Percentiles rank a stretch among this genome's conserved stretches.
These are phyloP conservation scores for Portevinia maculata DNA, from an alignment of 2,888 invertebrate species.

Conservation along the genomic window DNA sequence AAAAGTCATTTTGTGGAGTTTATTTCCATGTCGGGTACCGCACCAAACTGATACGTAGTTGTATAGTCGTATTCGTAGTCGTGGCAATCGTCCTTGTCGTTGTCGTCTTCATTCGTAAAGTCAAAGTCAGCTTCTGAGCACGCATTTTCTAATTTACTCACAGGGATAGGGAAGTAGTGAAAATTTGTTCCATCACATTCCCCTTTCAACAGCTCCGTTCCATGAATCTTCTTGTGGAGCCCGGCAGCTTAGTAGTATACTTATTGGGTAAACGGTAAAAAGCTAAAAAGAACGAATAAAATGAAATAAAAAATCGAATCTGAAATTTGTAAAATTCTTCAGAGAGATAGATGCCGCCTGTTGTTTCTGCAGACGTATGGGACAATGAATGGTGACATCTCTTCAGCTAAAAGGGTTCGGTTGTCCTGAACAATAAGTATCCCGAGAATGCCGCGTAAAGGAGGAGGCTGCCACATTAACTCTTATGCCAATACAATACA, in stretches of 20 bases:
- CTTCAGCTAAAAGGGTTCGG: conserved; percentile 42
- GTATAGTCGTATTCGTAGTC: conserved; percentile 10
- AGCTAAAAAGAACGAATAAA: conserved; percentile 43
- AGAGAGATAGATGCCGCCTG: conserved; percentile 45
- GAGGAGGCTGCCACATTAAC: conserved; percentile 30
- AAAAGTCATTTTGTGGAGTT: conserved; percentile 73
- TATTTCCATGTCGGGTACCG: conserved; percentile 59
- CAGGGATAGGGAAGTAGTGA: conserved; percentile 44
- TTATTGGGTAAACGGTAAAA: conserved; percentile 26
- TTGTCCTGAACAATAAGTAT: conserved; percentile 45
- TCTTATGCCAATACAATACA: background rate
- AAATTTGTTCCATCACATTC: conserved; percentile 72
- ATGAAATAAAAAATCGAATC: conserved; percentile 65
- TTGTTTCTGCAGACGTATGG: conserved; percentile 56
- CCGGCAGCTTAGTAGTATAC: background rate
- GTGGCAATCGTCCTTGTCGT: conserved; percentile 42
- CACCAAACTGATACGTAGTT: conserved; percentile 39
- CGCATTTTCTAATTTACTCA: conserved; percentile 72
- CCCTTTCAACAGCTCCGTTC: conserved; percentile 47
- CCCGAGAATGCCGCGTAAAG: background rate
- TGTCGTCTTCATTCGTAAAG: conserved; percentile 63
- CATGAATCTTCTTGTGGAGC: conserved; percentile 61
- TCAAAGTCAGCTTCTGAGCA: conserved; percentile 63
- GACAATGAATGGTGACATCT: conserved; percentile 63
- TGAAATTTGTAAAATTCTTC: conserved; percentile 65